Percentiles rank a stretch among this genome's conserved stretches.
Evolutionary conservation across 2,888 invertebrate species (phyloP).

Genomic region (Heliconius cydno): DNA sequence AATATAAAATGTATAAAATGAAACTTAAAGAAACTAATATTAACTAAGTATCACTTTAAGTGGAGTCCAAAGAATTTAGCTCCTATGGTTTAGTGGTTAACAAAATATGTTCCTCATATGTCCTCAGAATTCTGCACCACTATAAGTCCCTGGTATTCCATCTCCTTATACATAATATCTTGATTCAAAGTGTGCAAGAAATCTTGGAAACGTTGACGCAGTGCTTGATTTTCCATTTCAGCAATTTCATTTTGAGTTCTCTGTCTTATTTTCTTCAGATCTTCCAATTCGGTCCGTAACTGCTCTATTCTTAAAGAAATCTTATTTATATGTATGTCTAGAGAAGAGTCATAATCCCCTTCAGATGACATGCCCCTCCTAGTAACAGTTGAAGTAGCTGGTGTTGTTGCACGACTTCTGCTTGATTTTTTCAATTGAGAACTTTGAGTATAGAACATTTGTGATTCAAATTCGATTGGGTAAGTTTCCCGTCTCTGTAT

Average conservation of each 20-base stretch:
- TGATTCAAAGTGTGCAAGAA: constrained; percentile 90
- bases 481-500: constrained; percentile 54
- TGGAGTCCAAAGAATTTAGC: constrained; percentile 13
- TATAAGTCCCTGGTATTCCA: constrained; percentile 83
- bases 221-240: constrained; percentile 92
- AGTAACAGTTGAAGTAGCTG: constrained; percentile 54
- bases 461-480: constrained; percentile 69
- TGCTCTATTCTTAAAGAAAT: constrained; percentile 87
- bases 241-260: constrained; percentile 93
- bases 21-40: neutral
- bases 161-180: constrained; percentile 91
- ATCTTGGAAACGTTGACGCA: constrained; percentile 92
- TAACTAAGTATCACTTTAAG: constrained; percentile 18
- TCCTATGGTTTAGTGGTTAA: constrained; percentile 35
- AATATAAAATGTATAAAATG: neutral
- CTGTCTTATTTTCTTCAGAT: constrained; percentile 88
- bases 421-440: constrained; percentile 53
- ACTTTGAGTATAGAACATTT: constrained; percentile 61
- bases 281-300: constrained; percentile 88
- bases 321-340: constrained; percentile 74
- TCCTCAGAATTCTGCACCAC: constrained; percentile 74
- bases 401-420: constrained; percentile 56
- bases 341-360: constrained; percentile 65
- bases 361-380: constrained; percentile 64
- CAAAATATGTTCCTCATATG: constrained; percentile 58